Evolutionary conservation across 1,140 invertebrate genomes (phyloP), one percentile per base, ranked within the genome.

Genomic region (Drosophila sulfurigaster): DNA sequence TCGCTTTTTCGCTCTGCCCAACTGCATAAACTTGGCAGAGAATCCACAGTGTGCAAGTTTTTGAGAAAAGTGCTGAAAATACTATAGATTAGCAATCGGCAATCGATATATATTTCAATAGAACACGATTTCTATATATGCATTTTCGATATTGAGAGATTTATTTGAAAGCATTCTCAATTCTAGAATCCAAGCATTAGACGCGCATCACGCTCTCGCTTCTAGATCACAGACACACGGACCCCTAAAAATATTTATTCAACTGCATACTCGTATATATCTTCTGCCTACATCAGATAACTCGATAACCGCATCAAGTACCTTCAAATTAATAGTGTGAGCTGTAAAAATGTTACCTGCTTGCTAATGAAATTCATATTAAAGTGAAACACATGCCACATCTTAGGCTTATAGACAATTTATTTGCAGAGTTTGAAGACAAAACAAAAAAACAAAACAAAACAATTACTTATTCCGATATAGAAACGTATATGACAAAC

Each of bases 281-380:
- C 49, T 67, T 67, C 78, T 77, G 73, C 78, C 73, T 78, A 63
- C 30, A 72, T 65, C 51, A 71, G 51, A 51, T 63, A 69, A 57
- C 35, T 67, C 45, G 69, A 67, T 67, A 66, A 80, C 71, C 73
- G 81, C 87, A 90, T 90, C 69, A 88, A 77, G 81, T 92, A 92
- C 91, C 91, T 92, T 88, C 83, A 83, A 88, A 62, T 81, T 77
- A 88, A 92, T 92, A 92, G 91, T 91, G 87, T 88, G 91, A 92
- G 91, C 91, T 92, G 91, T 92, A 92, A 92, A 82, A 87, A 86
- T 48, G 91, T 92, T 92, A 92, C 91, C 91, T 92, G 91, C 91
- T 92, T 92, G 87, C 85, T 85, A 86, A 83, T 81, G 70, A 86
- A 63, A 68, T 52, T 58, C 57, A 69, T 57, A 78, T 25, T 48